phyloP scores from a whole-genome alignment of 1,140 invertebrate genomes.

The Mizuhopecten yessoensis region DNA sequence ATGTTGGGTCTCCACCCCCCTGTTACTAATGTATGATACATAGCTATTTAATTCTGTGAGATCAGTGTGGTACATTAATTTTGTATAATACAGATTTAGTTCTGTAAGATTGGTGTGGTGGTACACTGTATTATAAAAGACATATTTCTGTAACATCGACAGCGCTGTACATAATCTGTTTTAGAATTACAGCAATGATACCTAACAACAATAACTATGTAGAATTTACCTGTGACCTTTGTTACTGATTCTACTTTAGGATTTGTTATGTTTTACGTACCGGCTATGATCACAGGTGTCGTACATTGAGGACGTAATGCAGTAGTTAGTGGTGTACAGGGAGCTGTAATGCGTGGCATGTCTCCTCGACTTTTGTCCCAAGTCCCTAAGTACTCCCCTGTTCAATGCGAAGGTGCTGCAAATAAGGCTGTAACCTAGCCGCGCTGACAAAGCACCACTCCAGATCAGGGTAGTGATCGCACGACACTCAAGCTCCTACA shows the following conservation, averaged over 20 bases:
- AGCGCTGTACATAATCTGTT: too few relatives aligned
- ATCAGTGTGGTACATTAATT: too few relatives aligned
- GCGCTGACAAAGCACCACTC: not conserved
- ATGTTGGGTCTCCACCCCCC: too few relatives aligned
- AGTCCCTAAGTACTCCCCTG: conserved; percentile 2
- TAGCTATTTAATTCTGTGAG: too few relatives aligned
- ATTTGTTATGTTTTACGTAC: not conserved
- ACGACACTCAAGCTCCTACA: not conserved
- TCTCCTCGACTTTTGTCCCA: conserved; percentile 7
- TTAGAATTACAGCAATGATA: not conserved
- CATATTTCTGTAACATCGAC: too few relatives aligned
- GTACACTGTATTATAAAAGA: too few relatives aligned
- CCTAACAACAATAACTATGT: not conserved
- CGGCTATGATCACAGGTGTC: not conserved
- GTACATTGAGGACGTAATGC: not conserved
- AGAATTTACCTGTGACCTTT: not conserved
- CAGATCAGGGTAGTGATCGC: not conserved
- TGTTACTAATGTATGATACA: too few relatives aligned
- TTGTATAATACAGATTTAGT: too few relatives aligned
- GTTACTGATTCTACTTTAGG: not conserved
- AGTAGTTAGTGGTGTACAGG: not conserved
- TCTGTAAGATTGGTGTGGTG: not conserved
- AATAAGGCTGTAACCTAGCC: not conserved
- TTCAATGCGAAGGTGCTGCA: not conserved
- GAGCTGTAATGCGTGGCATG: not conserved